Percentiles rank a stretch among this genome's conserved stretches.
Evolutionary conservation across 2,797 vertebrate genomes (phyloP).

Genomic region (Ctenochaetus hawaiiensis): DNA sequence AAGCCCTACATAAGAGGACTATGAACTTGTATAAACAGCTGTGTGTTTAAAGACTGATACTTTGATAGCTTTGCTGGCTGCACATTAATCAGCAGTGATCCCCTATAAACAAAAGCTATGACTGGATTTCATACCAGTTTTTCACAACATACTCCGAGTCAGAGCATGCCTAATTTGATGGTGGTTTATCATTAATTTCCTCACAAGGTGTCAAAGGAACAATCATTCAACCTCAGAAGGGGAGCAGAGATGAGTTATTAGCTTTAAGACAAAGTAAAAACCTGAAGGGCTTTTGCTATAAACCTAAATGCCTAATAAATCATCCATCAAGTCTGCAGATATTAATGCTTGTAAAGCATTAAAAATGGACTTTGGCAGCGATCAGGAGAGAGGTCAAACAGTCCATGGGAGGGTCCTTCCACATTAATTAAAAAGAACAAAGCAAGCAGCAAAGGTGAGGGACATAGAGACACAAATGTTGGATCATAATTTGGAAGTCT

Average conservation of each 20-base stretch:
- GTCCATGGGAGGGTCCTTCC: constrained; percentile 43
- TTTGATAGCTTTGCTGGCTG: constrained; percentile 65
- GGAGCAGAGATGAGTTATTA: background rate
- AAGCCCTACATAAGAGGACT: background rate
- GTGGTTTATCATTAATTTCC: constrained; percentile 29
- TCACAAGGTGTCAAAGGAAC: constrained; percentile 21
- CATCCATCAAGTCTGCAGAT: background rate
- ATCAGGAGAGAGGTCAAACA: constrained; percentile 32
- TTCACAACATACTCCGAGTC: constrained; percentile 5
- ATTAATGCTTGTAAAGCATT: constrained; percentile 1
- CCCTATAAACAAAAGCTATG: constrained; percentile 31
- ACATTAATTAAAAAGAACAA: constrained; percentile 34
- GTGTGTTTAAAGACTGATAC: constrained; percentile 18
- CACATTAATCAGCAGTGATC: constrained; percentile 46
- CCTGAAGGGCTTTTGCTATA: background rate
- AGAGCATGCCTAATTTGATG: background rate
- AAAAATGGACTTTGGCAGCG: constrained; percentile 13
- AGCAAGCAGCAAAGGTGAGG: constrained; percentile 18
- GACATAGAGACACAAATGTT: background rate
- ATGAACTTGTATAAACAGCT: background rate
- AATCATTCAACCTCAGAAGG: constrained; percentile 1
- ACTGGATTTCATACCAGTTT: constrained; percentile 44
- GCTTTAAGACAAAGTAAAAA: background rate
- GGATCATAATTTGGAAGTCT: background rate
- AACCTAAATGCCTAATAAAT: background rate